Evolutionary conservation across 2,797 vertebrate genomes (phyloP).

Genomic region (Takifugu rubripes): DNA sequence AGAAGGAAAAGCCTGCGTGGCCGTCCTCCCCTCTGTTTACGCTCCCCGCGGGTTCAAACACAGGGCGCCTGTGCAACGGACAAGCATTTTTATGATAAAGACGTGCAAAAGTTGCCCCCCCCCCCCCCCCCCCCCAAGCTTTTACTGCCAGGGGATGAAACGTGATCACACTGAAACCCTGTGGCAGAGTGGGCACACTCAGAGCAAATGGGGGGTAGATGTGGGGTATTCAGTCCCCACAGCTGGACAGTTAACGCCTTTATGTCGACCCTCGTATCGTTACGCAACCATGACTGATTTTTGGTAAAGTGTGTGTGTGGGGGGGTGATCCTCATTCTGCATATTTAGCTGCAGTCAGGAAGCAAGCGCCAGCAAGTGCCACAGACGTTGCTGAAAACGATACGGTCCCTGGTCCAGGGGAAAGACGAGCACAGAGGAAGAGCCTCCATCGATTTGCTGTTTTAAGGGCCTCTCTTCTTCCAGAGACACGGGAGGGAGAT

Average conservation of each 20-base stretch:
- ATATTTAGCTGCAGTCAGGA: slow-evolving; percentile 42
- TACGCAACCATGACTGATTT: slow-evolving; percentile 21
- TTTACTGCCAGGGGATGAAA: slow-evolving; percentile 38
- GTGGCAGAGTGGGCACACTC: slow-evolving; percentile 40
- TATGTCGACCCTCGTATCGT: slow-evolving; percentile 16
- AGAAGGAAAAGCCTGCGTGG: slow-evolving; percentile 65
- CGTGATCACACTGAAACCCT: slow-evolving; percentile 49
- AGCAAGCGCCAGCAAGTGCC: slow-evolving; percentile 31
- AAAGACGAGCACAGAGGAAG: slow-evolving; percentile 44
- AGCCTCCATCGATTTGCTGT: slow-evolving; percentile 53
- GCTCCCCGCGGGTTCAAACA: slow-evolving; percentile 63
- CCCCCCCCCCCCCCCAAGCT: slow-evolving; percentile 5
- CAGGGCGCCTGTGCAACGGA: slow-evolving; percentile 63
- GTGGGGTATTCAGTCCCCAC: slow-evolving; percentile 33
- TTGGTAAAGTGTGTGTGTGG: slow-evolving; percentile 19
- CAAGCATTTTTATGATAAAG: slow-evolving; percentile 66
- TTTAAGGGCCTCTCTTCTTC: slow-evolving; percentile 51
- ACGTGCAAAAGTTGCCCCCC: slow-evolving; percentile 45
- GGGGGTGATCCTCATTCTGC: slow-evolving; percentile 10
- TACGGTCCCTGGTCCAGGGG: too few species aligned
- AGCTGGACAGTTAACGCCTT: slow-evolving; percentile 38
- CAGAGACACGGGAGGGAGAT: slow-evolving; percentile 58
- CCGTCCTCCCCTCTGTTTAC: slow-evolving; percentile 55
- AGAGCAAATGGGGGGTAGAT: slow-evolving; percentile 39
- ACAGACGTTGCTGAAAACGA: too few species aligned